Percentiles rank a stretch among this genome's conserved stretches.
Conservation (phyloP, 2,113 vertebrate genomes). For the Seriola aureovittata region DNA sequence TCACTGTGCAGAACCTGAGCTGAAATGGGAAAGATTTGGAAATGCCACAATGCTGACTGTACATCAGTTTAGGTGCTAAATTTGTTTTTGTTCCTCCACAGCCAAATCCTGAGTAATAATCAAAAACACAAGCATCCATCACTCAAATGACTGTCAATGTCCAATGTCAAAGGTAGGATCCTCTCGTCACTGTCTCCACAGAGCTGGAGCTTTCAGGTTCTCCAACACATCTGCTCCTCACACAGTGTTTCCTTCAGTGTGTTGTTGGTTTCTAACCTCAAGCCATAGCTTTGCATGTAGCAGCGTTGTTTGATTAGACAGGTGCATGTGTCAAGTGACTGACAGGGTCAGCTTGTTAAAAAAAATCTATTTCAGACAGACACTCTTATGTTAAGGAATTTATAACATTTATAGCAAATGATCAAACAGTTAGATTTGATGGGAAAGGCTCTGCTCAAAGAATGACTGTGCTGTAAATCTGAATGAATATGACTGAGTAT, state of each 20-base stretch:
- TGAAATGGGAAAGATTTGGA: background rate
- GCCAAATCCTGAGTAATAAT: constrained; percentile 19
- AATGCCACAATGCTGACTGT: background rate
- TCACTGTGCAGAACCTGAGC: background rate
- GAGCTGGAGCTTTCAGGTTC: background rate
- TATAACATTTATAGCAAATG: background rate
- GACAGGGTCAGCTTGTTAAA: background rate
- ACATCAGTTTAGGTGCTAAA: background rate
- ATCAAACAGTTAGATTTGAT: background rate
- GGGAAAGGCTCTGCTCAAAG: background rate
- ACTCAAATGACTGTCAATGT: no score
- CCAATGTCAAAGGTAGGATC: background rate
- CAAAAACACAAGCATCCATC: constrained; percentile 14
- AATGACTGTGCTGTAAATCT: no score
- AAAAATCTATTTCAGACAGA: background rate
- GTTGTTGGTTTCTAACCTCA: background rate
- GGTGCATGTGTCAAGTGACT: background rate
- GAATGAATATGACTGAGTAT: no score
- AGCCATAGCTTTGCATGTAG: no score
- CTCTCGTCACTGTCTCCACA: background rate
- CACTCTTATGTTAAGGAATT: background rate
- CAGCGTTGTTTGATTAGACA: background rate
- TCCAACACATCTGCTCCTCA: background rate
- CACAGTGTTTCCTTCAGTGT: background rate
- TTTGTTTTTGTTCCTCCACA: background rate